Base-by-base conservation (phyloP, 2,797 vertebrate genomes). In the Myiothlypis coronata region DNA sequence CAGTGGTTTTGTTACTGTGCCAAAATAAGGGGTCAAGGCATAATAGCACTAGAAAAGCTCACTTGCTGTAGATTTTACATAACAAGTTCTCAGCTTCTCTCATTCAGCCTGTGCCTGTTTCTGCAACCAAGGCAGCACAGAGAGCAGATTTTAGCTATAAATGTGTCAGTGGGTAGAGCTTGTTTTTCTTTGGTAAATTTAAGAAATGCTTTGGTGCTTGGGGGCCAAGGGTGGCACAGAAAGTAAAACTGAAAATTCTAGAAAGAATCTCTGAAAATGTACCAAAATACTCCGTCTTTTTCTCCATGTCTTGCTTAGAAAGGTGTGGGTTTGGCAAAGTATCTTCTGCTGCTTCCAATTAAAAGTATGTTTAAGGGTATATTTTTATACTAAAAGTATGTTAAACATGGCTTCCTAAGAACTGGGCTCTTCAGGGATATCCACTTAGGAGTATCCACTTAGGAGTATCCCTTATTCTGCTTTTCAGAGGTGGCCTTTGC, bases 21-120 rank as follows among this genome's bases (percentile, higher is more conserved):
- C 92, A 94, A 95, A 93, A 90, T 81, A 94, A 95, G 71, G 8
- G 64, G 70, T 81, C 47, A 63, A 93, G 77, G 94, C 93, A 93
- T 87, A 95, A 93, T 90, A 94, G 95, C 84, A 89, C 86, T 70
- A 94, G 95, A 96, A 95, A 97, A 97, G 89, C 77, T 91, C 84
- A 94, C 87, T 95, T 81, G 90, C 93, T 89, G 77, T 92, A 81
- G 86, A 82, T 91, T 97, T 97, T 95, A 95, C 94, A 92, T 96
- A 96, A 97, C 61, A 23, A 95, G 85, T 96, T 94, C 92, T 74
- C 90, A 93, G 87, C 83, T 94, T 87, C 74, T 93, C 41, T 93
- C 79, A 92, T 96, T 96, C 85, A 96, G 72, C 28, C 23, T 67
- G 74, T 83, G 89, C 89, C 80, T 47, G 12, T 47, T 83, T 93